phyloP scores from a whole-genome alignment of 2,113 vertebrate genomes.

The Sprattus sprattus region DNA sequence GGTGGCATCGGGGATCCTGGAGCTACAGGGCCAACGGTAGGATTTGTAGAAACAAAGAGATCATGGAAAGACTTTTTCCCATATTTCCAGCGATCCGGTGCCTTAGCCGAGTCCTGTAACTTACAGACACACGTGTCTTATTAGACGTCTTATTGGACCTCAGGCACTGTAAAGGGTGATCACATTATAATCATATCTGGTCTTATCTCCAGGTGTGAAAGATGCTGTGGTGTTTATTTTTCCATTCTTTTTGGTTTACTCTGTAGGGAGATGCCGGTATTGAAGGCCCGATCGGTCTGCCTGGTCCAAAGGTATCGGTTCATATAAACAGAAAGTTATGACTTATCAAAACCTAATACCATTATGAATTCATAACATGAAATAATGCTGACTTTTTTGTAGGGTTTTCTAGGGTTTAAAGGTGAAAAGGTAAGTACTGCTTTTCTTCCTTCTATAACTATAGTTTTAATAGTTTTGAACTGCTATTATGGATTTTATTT shows the following conservation, averaged over 20 bases:
- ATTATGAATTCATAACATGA: background rate
- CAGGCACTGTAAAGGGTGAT: background rate
- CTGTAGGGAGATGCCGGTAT: constrained; percentile 47
- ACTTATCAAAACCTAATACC: background rate
- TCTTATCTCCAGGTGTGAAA: background rate
- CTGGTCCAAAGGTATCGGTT: constrained; percentile 40
- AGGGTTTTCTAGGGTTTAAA: constrained; percentile 45
- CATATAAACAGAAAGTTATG: background rate
- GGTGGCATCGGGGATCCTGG: constrained; percentile 40
- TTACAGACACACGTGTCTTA: too few species aligned
- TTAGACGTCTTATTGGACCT: too few species aligned
- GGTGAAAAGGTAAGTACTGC: constrained; percentile 45
- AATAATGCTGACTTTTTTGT: background rate
- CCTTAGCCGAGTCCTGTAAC: too few species aligned
- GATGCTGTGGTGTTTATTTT: background rate
- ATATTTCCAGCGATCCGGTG: background rate
- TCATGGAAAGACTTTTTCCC: background rate
- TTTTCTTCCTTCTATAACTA: background rate
- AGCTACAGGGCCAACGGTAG: constrained; percentile 36
- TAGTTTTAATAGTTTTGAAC: background rate
- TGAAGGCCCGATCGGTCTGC: constrained; percentile 47
- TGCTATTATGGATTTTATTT: background rate
- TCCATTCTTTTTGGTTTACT: constrained; percentile 8
- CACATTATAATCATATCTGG: background rate
- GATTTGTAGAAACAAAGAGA: background rate